Percentiles rank a stretch among this genome's conserved stretches.
phyloP scores from a whole-genome alignment of 2,888 invertebrate genomes.

The Ferdinandea cuprea region DNA sequence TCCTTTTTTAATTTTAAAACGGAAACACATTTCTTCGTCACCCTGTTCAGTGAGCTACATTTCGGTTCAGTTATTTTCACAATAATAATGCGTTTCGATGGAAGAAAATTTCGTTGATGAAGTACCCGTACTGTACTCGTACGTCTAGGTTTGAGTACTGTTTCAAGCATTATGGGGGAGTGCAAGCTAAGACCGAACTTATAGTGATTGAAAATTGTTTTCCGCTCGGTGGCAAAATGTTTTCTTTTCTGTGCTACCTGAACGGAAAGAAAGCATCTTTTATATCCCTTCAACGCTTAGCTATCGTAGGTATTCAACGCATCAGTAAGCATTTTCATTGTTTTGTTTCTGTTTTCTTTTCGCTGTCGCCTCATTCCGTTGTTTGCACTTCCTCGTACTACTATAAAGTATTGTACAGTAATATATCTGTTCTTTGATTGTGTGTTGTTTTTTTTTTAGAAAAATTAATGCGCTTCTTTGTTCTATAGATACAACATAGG shows the following conservation, averaged over 20 bases:
- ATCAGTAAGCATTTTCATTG: constrained; percentile 20
- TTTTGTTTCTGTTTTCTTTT: constrained; percentile 9
- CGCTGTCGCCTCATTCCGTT: constrained; percentile 4
- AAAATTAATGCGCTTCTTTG: no score
- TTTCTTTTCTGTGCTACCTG: neutral
- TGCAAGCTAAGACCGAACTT: neutral
- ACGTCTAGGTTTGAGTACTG: neutral
- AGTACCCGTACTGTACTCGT: neutral
- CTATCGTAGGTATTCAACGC: neutral
- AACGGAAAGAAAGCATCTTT: neutral
- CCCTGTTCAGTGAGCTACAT: no score
- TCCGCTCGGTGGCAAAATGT: neutral
- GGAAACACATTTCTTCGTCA: no score
- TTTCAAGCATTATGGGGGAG: neutral
- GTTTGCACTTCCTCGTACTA: neutral
- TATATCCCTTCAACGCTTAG: constrained; percentile 6
- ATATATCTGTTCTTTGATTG: no score
- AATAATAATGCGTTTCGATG: constrained; percentile 7
- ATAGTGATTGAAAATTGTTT: constrained; percentile 45
- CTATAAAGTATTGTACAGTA: no score
- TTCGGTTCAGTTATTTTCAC: constrained; percentile 17
- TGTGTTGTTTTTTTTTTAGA: no score
- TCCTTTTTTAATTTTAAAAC: no score
- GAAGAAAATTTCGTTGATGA: neutral
- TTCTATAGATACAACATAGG: no score